Evolutionary conservation across 2,888 invertebrate species (phyloP), one percentile per base, ranked within the genome.

Genomic region (Rhagonycha fulva): DNA sequence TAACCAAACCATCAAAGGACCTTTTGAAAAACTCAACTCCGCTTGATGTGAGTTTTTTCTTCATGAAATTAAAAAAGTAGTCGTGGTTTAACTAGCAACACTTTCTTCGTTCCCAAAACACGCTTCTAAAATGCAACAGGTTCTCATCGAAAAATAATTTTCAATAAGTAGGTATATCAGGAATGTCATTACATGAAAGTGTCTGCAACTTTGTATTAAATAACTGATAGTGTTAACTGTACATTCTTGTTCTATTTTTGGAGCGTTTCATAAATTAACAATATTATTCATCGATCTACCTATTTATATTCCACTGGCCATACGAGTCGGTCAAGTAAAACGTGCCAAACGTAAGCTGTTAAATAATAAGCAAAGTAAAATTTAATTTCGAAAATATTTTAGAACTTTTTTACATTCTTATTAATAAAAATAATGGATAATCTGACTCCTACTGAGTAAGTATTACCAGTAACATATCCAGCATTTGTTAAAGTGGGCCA

Each of bases 401-500:
- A 47, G n/a, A n/a, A 47, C 7, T n/a, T 47, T 47, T 47, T 9
- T n/a, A 47, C 12, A 47, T 47, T n/a, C 7, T 47, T 47, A 47
- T 47, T 47, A 47, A 47, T 47, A 47, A 47, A 47, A 47, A 47
- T n/a, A 47, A n/a, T 47, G 47, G 47, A 47, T 47, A 47, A 47
- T 47, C n/a, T 47, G 47, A 47, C 63, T 66, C 63, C 63, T 24
- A 24, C 30, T n/a, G 47, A 47, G 47, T 47, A n/a, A 47, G 47
- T 47, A 47, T 47, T 47, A 47, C 47, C n/a, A 9, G 47, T 47
- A 24, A 66, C 66, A 63, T 60, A 30, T 32, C 28, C 26, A 70
- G 24, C 69, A 62, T 74, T 77, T 68, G 74, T 62, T 72, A 75
- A 75, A 72, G 78, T 77, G 75, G 74, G 79, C 76, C 68, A 76